Evolutionary conservation across 2,888 invertebrate species (phyloP).

Genomic region (Brassicogethes aeneus): DNA sequence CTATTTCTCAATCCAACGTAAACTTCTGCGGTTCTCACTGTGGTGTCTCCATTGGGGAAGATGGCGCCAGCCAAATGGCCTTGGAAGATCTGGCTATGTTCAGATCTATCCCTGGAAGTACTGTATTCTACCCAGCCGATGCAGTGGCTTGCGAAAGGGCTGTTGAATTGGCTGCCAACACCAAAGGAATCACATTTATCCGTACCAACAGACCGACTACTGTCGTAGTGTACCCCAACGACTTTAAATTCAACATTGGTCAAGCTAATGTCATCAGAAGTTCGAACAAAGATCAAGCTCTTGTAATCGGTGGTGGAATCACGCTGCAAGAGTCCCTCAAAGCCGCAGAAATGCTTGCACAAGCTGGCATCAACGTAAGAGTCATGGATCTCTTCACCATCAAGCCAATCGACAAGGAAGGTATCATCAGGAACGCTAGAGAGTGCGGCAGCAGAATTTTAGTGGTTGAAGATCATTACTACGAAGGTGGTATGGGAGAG

Average conservation of each 20-base stretch:
- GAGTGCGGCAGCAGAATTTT: slow-evolving; percentile 69
- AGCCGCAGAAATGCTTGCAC: slow-evolving; percentile 65
- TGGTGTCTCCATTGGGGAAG: slow-evolving; percentile 96
- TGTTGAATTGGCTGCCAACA: slow-evolving; percentile 91
- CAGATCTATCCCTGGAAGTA: slow-evolving; percentile 76
- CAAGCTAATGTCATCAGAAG: slow-evolving; percentile 67
- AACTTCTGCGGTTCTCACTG: slow-evolving; percentile 96
- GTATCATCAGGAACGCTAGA: slow-evolving; percentile 62
- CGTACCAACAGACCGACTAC: slow-evolving; percentile 91
- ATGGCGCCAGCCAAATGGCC: slow-evolving; percentile 98
- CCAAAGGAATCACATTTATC: slow-evolving; percentile 81
- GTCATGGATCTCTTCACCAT: slow-evolving; percentile 90
- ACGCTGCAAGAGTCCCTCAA: slow-evolving; percentile 80
- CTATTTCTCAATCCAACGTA: slow-evolving; percentile 94
- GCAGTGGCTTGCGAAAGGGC: slow-evolving; percentile 91
- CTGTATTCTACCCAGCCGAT: slow-evolving; percentile 76
- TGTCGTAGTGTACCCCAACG: slow-evolving; percentile 72
- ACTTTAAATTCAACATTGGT: slow-evolving; percentile 52
- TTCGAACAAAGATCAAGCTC: slow-evolving; percentile 62
- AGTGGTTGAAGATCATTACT: slow-evolving; percentile 94
- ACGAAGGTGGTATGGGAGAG: slow-evolving; percentile 90
- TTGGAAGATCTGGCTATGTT: slow-evolving; percentile 95
- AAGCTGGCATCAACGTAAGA: slow-evolving; percentile 58
- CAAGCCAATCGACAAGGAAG: slow-evolving; percentile 79
- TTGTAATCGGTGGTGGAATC: slow-evolving; percentile 84